Conservation (phyloP, 2,797 vertebrate species). For the Xenopus petersii region DNA sequence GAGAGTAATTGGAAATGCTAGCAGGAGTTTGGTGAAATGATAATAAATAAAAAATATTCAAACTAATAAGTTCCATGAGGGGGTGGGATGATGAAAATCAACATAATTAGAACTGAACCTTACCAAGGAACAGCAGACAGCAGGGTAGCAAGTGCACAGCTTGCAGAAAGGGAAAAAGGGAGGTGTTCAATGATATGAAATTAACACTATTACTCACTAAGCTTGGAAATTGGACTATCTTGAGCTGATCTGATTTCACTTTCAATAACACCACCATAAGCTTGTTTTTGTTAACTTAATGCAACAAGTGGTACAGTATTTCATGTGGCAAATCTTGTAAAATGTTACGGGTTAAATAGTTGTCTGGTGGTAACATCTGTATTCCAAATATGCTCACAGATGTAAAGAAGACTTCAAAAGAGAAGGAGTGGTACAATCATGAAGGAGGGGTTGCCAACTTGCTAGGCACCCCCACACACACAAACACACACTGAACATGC, state of each 20-base stretch:
- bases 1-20: conserved; percentile 99
- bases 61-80: conserved; percentile 96
- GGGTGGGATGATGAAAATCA: conserved; percentile 96
- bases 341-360: too few species aligned
- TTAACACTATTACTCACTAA: conserved; percentile 40
- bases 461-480: too few species aligned
- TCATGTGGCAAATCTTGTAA: too few species aligned
- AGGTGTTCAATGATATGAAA: conserved; percentile 23
- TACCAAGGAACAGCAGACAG: conserved; percentile 79
- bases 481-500: too few species aligned
- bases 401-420: too few species aligned
- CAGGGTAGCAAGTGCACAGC: conserved; percentile 66
- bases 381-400: too few species aligned
- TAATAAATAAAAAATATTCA: conserved; percentile 99
- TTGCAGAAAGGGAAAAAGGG: conserved; percentile 55
- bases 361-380: too few species aligned
- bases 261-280: not conserved
- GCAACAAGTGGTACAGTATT: too few species aligned
- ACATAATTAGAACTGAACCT: conserved; percentile 99
- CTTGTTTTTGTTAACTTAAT: too few species aligned
- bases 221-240: conserved; percentile 16
- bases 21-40: conserved; percentile 96
- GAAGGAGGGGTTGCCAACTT: too few species aligned
- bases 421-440: too few species aligned
- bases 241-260: not conserved